Evolutionary conservation across 2,888 invertebrate species (phyloP).

Genomic region (Mactromeris polynyma): DNA sequence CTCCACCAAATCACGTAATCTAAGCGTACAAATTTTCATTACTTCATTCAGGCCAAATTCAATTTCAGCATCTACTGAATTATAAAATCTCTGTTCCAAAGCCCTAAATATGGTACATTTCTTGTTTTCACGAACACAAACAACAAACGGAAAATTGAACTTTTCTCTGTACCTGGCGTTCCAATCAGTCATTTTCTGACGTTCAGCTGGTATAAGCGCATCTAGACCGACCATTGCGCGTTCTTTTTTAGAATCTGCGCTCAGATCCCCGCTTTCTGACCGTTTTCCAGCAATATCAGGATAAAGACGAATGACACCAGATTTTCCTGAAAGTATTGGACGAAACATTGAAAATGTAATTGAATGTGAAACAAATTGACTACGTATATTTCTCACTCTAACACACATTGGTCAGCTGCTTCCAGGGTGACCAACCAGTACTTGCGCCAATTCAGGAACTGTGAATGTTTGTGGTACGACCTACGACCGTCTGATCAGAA

Average conservation of each 20-base stretch:
- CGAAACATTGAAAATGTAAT: neutral
- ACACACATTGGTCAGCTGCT: too few species aligned
- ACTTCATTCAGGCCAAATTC: slow-evolving; percentile 75
- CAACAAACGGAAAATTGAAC: slow-evolving; percentile 81
- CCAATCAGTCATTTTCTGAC: slow-evolving; percentile 54
- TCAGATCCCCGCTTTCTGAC: slow-evolving; percentile 64
- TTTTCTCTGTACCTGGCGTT: slow-evolving; percentile 73
- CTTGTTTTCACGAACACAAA: slow-evolving; percentile 78
- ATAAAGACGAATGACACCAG: slow-evolving; percentile 76
- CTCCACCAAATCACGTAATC: slow-evolving; percentile 69
- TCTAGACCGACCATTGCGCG: slow-evolving; percentile 73
- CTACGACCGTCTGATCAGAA: too few species aligned
- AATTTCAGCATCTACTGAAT: slow-evolving; percentile 66
- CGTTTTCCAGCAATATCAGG: slow-evolving; percentile 78
- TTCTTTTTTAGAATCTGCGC: slow-evolving; percentile 73
- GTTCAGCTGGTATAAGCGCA: slow-evolving; percentile 67
- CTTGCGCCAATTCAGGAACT: too few species aligned
- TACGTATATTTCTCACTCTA: too few species aligned
- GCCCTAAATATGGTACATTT: slow-evolving; percentile 76
- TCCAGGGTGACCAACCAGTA: too few species aligned
- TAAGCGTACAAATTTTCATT: slow-evolving; percentile 75
- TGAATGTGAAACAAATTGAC: too few species aligned
- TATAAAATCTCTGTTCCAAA: slow-evolving; percentile 66
- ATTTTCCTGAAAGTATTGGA: slow-evolving; percentile 69
- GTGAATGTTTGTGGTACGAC: too few species aligned